Evolutionary conservation across 2,888 invertebrate genomes (phyloP).

Genomic region (Melinaea menophilus): DNA sequence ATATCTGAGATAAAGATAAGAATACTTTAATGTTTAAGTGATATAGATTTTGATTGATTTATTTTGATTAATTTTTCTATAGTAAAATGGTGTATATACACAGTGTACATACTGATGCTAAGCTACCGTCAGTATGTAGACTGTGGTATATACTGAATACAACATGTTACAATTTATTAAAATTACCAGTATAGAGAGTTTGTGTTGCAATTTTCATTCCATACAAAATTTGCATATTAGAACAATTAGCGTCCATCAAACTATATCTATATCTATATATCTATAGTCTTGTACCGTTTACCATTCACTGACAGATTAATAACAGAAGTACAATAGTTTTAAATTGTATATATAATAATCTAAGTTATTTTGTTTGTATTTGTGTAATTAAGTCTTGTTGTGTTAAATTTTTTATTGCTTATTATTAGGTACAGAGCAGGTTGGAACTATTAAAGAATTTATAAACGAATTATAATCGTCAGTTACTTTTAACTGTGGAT

Average conservation of each 20-base stretch:
- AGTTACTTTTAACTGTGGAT: too few species aligned
- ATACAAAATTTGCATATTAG: slow-evolving; percentile 1
- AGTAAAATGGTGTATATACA: too few species aligned
- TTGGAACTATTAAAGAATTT: too few species aligned
- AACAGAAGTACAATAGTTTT: slow-evolving; percentile 28
- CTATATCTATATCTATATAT: background rate
- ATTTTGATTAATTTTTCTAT: background rate
- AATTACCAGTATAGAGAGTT: background rate
- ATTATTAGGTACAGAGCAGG: background rate
- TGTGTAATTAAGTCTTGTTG: slow-evolving; percentile 1
- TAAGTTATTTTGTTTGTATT: slow-evolving; percentile 15
- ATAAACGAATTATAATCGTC: too few species aligned
- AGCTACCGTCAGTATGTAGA: too few species aligned
- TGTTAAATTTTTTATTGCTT: slow-evolving; percentile 23
- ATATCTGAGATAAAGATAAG: slow-evolving; percentile 4
- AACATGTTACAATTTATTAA: background rate
- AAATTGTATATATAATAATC: slow-evolving; percentile 34
- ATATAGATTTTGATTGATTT: background rate
- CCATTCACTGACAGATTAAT: slow-evolving; percentile 25
- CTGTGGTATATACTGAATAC: too few species aligned
- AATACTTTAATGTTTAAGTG: background rate
- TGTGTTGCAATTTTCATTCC: slow-evolving; percentile 2
- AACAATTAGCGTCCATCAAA: slow-evolving; percentile 6
- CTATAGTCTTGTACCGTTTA: background rate
- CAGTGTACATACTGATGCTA: too few species aligned